Conservation (phyloP, 2,113 vertebrate genomes). For the Ibidorhyncha struthersii region DNA sequence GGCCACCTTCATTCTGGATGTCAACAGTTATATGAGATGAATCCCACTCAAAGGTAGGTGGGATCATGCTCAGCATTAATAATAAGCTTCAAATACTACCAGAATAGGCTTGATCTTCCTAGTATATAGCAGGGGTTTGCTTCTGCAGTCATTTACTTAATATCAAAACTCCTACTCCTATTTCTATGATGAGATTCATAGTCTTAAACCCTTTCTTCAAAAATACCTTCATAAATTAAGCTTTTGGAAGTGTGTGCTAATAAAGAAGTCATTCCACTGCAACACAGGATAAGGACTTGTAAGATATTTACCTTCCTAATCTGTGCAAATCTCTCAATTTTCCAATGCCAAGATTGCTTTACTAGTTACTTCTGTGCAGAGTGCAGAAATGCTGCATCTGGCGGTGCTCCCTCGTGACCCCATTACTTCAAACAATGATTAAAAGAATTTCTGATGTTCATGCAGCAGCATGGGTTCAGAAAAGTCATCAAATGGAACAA, state of each 20-base stretch:
- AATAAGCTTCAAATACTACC: constrained; percentile 5
- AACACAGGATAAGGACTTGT: background rate
- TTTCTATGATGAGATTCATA: background rate
- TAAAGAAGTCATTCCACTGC: background rate
- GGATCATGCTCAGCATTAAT: constrained; percentile 24
- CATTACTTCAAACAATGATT: constrained; percentile 10
- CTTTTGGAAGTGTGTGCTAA: background rate
- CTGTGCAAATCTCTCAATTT: background rate
- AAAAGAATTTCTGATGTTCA: background rate
- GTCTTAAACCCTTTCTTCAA: background rate
- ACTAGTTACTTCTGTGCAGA: background rate
- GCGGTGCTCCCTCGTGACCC: background rate
- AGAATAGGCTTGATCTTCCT: background rate
- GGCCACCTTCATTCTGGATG: background rate
- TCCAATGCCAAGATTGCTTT: background rate
- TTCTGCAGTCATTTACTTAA: background rate
- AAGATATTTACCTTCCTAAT: background rate
- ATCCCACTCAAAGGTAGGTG: constrained; percentile 34
- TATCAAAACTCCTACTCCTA: background rate
- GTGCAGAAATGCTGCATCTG: background rate
- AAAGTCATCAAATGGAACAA: background rate
- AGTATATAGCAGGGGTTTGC: background rate
- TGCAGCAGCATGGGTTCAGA: background rate
- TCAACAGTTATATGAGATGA: background rate
- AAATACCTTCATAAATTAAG: background rate